phyloP scores from a whole-genome alignment of 2,797 vertebrate species.

The Propithecus perrieri region DNA sequence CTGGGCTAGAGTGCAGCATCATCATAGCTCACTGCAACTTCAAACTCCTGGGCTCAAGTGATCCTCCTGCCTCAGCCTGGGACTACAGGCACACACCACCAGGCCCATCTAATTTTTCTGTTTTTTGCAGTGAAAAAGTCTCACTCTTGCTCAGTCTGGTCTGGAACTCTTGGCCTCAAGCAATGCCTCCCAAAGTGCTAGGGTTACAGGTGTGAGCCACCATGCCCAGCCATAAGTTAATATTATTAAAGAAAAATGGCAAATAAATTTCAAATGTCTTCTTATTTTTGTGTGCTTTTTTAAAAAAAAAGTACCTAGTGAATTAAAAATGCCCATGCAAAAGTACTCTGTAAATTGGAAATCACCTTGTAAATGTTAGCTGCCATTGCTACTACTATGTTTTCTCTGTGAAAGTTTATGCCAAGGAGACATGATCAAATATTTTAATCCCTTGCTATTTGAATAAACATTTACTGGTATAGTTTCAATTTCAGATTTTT shows the following conservation, averaged over 20 bases:
- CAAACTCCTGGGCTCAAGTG: background rate
- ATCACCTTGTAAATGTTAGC: background rate
- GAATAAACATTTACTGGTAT: background rate
- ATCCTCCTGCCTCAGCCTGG: background rate
- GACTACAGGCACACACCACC: background rate
- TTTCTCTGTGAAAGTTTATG: background rate
- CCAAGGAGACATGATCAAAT: background rate
- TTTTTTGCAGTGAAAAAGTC: background rate
- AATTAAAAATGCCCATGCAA: background rate
- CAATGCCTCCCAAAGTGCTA: background rate
- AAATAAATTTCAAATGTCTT: background rate
- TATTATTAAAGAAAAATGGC: background rate
- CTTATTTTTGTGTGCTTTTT: background rate
- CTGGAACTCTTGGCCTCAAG: background rate
- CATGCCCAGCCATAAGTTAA: background rate
- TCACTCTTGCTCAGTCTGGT: background rate
- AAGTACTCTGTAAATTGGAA: background rate
- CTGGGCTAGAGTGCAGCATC: background rate
- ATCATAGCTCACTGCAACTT: background rate
- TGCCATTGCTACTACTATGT: fast-evolving
- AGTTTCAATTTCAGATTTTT: background rate
- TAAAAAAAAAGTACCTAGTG: background rate
- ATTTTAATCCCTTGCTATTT: background rate
- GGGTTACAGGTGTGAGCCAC: background rate
- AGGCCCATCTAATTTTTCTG: background rate